Percentiles rank a stretch among this genome's conserved stretches.
phyloP scores from a whole-genome alignment of 2,888 invertebrate genomes.

The Morpho achilles region DNA sequence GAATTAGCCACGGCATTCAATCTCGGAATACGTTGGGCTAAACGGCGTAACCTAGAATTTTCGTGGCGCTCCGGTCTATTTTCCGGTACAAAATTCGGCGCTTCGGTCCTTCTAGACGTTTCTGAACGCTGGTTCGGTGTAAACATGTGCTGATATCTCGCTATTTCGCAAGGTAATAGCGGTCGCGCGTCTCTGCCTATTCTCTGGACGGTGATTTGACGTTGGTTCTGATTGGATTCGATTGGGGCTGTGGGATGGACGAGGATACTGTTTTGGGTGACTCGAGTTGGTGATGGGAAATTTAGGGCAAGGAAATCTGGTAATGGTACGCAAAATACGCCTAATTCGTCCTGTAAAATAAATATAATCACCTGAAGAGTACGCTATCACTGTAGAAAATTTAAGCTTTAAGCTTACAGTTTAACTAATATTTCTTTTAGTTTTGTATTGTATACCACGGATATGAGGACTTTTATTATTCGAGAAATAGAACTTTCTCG shows the following conservation, averaged over 20 bases:
- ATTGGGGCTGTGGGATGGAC: slow-evolving; percentile 39
- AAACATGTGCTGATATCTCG: slow-evolving; percentile 68
- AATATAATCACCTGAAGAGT: background rate
- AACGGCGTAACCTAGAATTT: slow-evolving; percentile 46
- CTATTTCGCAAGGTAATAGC: slow-evolving; percentile 71
- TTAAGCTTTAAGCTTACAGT: no score
- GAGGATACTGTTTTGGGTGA: slow-evolving; percentile 40
- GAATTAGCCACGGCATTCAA: slow-evolving; percentile 42
- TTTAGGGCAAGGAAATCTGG: slow-evolving; percentile 63
- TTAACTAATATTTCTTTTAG: no score
- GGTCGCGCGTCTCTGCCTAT: slow-evolving; percentile 79
- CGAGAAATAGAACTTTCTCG: no score
- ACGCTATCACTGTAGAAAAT: no score
- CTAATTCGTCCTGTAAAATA: slow-evolving; percentile 61
- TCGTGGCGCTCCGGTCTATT: slow-evolving; percentile 43
- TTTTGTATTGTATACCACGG: no score
- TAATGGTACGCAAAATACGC: slow-evolving; percentile 64
- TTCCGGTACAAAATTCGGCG: slow-evolving; percentile 46
- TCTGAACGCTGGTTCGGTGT: slow-evolving; percentile 40
- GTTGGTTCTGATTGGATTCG: slow-evolving; percentile 39
- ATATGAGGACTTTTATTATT: no score
- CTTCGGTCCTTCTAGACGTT: slow-evolving; percentile 34
- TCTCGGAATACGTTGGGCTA: slow-evolving; percentile 59
- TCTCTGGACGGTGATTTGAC: slow-evolving; percentile 78
- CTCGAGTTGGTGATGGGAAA: slow-evolving; percentile 45